Evolutionary conservation across 30 jellyfish, hydroid and myxozoan species (phyloP), one percentile per base, ranked within the genome.

Genomic region (Aurelia sp.): DNA sequence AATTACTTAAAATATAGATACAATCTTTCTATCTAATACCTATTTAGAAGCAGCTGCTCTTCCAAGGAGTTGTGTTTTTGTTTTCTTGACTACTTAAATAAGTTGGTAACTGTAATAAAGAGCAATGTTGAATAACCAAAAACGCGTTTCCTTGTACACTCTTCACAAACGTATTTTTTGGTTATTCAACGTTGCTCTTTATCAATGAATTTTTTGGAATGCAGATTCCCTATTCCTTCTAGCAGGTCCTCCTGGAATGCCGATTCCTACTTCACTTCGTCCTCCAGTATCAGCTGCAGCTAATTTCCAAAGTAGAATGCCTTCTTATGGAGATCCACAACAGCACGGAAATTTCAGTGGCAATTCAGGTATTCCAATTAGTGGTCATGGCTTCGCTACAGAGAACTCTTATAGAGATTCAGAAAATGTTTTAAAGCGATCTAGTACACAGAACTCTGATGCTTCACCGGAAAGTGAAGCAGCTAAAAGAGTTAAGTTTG

Each of bases 341-440:
- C 60, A 31, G 21, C 75, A 18, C 21, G 35, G 80, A 33, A 66
- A 69, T 69, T 69, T 27, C 80, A 69, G 27, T n/a, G 62, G 35
- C 20, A 35, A 69, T 69, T 33, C 47, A 55, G 80, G 52, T 10
- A 69, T n/a, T 33, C 61, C 57, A 21, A 22, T 21, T 7, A 40
- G 61, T n/a, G 57, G 61, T 27, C 44, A 50, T 62, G 67, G 38
- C 55, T 62, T 57, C 18, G 44, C 6, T 13, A 67, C 38, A 67
- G 92, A 83, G 69, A 83, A 70, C 86, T 70, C 86, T 19, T 66
- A 35, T 52, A 30, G 70, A 52, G 91, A 67, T 8, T 35, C 84
- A 5, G 84, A 68, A 33, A 83, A 83, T 61, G 16, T 50, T 20
- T 57, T 83, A 16, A 83, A 83, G 61, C 86, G 92, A 52, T 27